Percentiles rank a stretch among this genome's conserved stretches.
phyloP scores from a whole-genome alignment of 1,140 invertebrate species.

The Tyrophagus putrescentiae region DNA sequence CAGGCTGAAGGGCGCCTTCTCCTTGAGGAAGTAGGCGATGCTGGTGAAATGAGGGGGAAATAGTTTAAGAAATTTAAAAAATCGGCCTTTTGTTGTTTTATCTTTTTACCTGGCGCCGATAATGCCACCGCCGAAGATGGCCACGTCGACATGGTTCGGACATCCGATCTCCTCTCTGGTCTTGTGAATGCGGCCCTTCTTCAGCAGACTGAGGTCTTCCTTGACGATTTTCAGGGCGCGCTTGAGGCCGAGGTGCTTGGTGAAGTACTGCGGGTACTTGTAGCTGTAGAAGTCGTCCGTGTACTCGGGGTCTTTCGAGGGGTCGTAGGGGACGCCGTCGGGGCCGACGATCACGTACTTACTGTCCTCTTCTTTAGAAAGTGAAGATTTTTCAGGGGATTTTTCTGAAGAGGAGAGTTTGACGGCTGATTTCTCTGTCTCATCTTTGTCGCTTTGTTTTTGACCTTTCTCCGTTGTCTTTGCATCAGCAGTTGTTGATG shows the following conservation, averaged over 20 bases:
- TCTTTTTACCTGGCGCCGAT: too few relatives aligned
- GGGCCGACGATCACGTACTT: not conserved
- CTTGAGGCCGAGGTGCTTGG: not conserved
- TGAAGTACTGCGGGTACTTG: constrained; percentile 19
- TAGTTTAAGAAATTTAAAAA: too few relatives aligned
- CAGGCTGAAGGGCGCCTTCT: constrained; percentile 45
- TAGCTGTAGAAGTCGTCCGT: not conserved
- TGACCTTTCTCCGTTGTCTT: not conserved
- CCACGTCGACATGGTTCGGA: constrained; percentile 50
- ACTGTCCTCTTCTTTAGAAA: not conserved
- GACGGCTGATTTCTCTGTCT: not conserved
- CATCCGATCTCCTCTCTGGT: not conserved
- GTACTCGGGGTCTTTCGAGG: not conserved
- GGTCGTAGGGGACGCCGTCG: constrained; percentile 16
- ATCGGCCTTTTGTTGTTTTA: too few relatives aligned
- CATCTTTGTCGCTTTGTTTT: not conserved
- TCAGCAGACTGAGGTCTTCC: constrained; percentile 3
- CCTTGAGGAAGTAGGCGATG: constrained; percentile 76
- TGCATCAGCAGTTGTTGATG: not conserved
- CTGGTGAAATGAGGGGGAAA: too few relatives aligned
- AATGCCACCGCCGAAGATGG: constrained; percentile 81
- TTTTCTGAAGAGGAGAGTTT: too few relatives aligned
- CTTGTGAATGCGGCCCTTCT: constrained; percentile 1
- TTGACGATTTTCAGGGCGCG: constrained; percentile 12
- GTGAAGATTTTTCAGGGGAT: not conserved